These are phyloP conservation scores for Sericinus montela DNA, from an alignment of 2,888 invertebrate genomes.

Conservation along the genomic window DNA sequence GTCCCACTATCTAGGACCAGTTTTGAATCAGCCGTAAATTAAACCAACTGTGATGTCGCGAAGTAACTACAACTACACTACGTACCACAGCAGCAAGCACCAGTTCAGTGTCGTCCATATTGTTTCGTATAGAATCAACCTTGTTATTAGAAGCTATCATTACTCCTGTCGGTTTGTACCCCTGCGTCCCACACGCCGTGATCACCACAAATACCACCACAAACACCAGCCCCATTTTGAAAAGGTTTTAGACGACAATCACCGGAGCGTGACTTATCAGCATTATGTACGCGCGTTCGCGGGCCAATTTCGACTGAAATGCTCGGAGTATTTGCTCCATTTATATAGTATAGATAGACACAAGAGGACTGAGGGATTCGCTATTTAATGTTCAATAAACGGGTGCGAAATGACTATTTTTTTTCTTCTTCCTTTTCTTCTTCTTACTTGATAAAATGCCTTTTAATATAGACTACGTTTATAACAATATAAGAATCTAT, in stretches of 20 bases:
- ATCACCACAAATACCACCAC: conserved; percentile 36
- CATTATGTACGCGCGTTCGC: conserved; percentile 54
- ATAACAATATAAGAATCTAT: no score
- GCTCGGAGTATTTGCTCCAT: conserved; percentile 56
- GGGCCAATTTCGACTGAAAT: conserved; percentile 66
- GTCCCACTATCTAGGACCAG: conserved; percentile 25
- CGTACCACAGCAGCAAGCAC: conserved; percentile 62
- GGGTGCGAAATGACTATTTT: not conserved
- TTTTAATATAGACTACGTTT: no score
- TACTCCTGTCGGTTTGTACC: conserved; percentile 28
- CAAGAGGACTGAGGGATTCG: conserved; percentile 42
- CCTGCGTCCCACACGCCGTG: conserved; percentile 34
- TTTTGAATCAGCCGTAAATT: conserved; percentile 32
- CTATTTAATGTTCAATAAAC: conserved; percentile 12
- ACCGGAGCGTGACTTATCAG: conserved; percentile 21
- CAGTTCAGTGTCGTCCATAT: conserved; percentile 46
- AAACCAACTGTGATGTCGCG: conserved; percentile 8
- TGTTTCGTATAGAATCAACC: conserved; percentile 31
- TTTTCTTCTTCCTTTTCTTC: not conserved
- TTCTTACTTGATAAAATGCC: no score
- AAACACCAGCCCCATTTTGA: conserved; percentile 39
- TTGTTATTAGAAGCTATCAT: conserved; percentile 34
- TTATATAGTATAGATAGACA: conserved; percentile 69
- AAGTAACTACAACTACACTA: conserved; percentile 18
- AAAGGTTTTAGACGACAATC: conserved; percentile 17